phyloP scores from a whole-genome alignment of 2,113 vertebrate genomes.

The Leptobrachium ailaonicum region DNA sequence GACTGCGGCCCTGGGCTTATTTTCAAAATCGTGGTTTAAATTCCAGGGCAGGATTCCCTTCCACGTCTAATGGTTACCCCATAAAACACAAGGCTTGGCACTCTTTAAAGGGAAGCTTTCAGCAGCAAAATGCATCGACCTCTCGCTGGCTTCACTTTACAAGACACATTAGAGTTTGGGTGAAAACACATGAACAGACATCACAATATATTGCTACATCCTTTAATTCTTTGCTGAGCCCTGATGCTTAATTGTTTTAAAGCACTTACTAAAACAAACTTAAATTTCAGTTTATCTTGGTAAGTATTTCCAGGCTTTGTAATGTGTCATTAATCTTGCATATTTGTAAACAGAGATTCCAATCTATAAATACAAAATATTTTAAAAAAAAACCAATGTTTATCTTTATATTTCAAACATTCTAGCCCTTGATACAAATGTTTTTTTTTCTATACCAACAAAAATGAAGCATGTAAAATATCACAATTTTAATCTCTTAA shows the following conservation, averaged over 20 bases:
- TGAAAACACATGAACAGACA: neutral
- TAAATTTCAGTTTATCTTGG: no score
- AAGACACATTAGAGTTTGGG: constrained; percentile 10
- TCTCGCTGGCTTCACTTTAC: constrained; percentile 26
- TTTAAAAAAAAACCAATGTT: no score
- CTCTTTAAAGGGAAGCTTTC: constrained; percentile 30
- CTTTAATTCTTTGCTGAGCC: neutral
- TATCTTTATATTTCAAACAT: no score
- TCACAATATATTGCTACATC: neutral
- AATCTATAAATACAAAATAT: no score
- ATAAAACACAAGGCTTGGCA: constrained; percentile 45
- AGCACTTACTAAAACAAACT: no score
- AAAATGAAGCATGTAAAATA: no score
- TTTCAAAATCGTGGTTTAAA: constrained; percentile 29
- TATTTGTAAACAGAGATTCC: no score
- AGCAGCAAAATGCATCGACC: constrained; percentile 4
- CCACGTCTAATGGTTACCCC: constrained; percentile 27
- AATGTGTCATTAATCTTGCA: no score
- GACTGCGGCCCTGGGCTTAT: constrained; percentile 12
- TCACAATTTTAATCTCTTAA: no score
- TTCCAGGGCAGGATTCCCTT: constrained; percentile 33
- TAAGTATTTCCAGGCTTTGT: no score
- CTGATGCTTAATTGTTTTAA: neutral
- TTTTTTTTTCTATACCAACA: no score
- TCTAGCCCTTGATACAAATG: no score